A percentile compares a stretch with the other conserved stretches of the same genome.
Conservation (phyloP, 2,888 invertebrate genomes). For the Sabatieria punctata region DNA sequence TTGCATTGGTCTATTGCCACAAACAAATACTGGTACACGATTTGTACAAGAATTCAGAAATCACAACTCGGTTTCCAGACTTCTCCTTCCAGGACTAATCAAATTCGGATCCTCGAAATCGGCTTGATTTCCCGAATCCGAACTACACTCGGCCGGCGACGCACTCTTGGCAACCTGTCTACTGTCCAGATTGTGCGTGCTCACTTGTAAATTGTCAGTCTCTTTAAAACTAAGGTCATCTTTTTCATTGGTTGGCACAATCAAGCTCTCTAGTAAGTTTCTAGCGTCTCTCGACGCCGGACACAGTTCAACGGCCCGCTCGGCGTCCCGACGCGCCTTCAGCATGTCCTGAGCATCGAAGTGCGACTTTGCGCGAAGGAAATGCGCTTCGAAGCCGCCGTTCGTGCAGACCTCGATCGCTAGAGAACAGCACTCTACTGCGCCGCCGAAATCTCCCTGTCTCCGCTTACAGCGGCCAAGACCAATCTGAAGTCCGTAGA, state of each 20-base stretch:
- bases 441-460: slow-evolving; percentile 11
- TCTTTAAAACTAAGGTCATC: background rate
- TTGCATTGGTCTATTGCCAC: no score
- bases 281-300: slow-evolving; percentile 14
- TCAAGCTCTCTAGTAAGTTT: slow-evolving; percentile 12
- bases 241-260: background rate
- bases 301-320: slow-evolving; percentile 12
- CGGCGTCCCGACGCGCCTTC: slow-evolving; percentile 13
- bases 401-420: slow-evolving; percentile 11
- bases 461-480: slow-evolving; percentile 69
- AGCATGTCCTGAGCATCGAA: slow-evolving; percentile 14
- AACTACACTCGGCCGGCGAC: slow-evolving; percentile 4
- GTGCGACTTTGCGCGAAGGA: slow-evolving; percentile 16
- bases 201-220: background rate
- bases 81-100: background rate
- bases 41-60: no score
- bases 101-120: slow-evolving; percentile 2
- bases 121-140: slow-evolving; percentile 1
- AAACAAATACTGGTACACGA: no score
- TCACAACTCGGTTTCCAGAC: background rate
- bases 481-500: slow-evolving; percentile 71
- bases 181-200: background rate
- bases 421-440: slow-evolving; percentile 11
- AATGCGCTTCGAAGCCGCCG: slow-evolving; percentile 13
- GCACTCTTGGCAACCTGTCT: background rate